Base-by-base conservation (phyloP, 2,797 vertebrate genomes). In the Gephyroberyx darwinii region DNA sequence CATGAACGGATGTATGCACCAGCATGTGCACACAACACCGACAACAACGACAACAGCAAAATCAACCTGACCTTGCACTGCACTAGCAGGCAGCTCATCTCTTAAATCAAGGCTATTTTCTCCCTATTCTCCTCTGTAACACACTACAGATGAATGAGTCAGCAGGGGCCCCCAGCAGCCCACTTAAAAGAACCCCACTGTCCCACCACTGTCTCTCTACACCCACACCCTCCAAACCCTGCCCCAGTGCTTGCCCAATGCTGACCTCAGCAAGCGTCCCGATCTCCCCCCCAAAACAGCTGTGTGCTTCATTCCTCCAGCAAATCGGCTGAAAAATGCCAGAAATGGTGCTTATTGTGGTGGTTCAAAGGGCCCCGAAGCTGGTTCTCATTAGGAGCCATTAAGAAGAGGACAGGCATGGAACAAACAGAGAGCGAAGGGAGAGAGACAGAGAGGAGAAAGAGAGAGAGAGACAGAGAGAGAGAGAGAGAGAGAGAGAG, bases 351-450 rank as follows among this genome's bases (percentile, higher is more conserved):
- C 86, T 90, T 89, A 84, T 89, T 91, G 88, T 84, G 79, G 82
- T 72, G 74, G 77, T 86, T 91, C 86, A 92, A 90, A 90, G 83
- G 74, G 74, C 51, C 84, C 74, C 39, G 37, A 86, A 82, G 80
- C 86, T 93, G 92, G 84, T 92, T 93, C 89, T 86, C 76, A 90
- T 93, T 92, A 91, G 75, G 79, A 81, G 81, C 79, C 81, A 90
- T 90, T 90, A 87, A 78, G 88, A 75, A 84, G 79, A 86, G 76
- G 87, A 83, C 84, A 87, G 71, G 71, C 76, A 82, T 88, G 85
- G 78, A 90, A 84, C 78, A 86, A 86, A 87, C 63, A 77, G 43
- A 51, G 41, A 54, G 55, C 53, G 26, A 14, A 7, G 30, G 31
- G 39, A 55, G 33, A 50, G 41, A 35, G 51, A 53, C 37, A 30